A percentile compares a stretch with the other conserved stretches of the same genome.
These are phyloP conservation scores for Eilema depressum DNA, from an alignment of 2,888 invertebrate species.

Conservation along the genomic window DNA sequence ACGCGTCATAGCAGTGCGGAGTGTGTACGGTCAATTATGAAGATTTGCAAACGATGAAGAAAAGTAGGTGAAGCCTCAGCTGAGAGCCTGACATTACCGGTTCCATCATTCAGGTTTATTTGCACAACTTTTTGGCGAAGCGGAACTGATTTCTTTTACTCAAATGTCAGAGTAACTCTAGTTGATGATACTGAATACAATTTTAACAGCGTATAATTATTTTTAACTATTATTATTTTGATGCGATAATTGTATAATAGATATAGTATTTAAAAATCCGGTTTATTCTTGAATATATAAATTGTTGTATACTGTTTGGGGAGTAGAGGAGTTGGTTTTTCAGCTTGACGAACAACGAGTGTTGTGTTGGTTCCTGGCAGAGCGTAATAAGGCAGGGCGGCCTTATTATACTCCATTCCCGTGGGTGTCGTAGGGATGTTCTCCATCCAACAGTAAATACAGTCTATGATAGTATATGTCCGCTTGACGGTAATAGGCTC, in stretches of 20 bases:
- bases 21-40: slow-evolving; percentile 47
- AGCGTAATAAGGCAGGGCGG: no score
- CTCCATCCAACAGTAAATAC: no score
- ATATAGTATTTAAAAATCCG: not conserved
- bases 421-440: no score
- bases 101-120: slow-evolving; percentile 46
- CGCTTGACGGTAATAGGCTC: no score
- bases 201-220: not conserved
- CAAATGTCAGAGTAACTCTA: slow-evolving; percentile 7
- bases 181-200: not conserved
- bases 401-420: no score
- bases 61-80: slow-evolving; percentile 41
- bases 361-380: no score
- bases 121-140: slow-evolving; percentile 44
- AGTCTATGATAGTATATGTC: no score
- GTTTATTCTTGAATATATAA: not conserved
- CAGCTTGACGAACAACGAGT: no score
- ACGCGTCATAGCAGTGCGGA: slow-evolving; percentile 19
- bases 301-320: no score
- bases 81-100: slow-evolving; percentile 38
- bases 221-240: not conserved
- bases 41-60: slow-evolving; percentile 41
- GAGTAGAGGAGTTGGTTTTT: no score
- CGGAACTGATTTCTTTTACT: slow-evolving; percentile 46
- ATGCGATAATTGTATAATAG: not conserved